Evolutionary conservation across 2,113 vertebrate genomes (phyloP).

Genomic region (Plecturocebus donacophilus): DNA sequence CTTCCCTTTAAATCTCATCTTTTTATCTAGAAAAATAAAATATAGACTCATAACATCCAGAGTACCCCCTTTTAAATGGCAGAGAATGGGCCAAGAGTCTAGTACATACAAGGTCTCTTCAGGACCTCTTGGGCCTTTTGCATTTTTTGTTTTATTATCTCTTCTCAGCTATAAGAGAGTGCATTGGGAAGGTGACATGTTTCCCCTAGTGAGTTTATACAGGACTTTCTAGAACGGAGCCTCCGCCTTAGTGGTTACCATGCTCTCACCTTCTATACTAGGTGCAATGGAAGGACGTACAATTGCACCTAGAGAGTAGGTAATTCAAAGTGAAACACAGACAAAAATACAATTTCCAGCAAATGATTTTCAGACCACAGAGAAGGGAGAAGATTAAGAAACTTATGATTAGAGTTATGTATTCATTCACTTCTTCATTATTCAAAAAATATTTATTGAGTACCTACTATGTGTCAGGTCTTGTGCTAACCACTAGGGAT

Average conservation of each 20-base stretch:
- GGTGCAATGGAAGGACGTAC: background rate
- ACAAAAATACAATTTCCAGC: background rate
- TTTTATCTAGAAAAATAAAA: slow-evolving; percentile 54
- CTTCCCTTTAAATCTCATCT: slow-evolving; percentile 4
- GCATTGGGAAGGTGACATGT: background rate
- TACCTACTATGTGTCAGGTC: background rate
- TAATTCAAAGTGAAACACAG: background rate
- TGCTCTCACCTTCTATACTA: background rate
- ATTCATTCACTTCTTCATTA: background rate
- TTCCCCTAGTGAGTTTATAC: background rate
- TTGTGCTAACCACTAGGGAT: background rate
- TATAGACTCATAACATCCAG: background rate
- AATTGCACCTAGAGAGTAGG: background rate
- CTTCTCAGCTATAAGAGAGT: background rate
- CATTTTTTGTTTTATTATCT: slow-evolving; percentile 33
- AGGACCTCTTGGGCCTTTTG: background rate
- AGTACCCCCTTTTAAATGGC: background rate
- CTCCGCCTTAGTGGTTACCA: background rate
- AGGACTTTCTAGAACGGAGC: background rate
- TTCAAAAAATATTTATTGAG: slow-evolving; percentile 12
- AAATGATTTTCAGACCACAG: background rate
- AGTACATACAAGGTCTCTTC: background rate
- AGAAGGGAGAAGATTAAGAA: background rate
- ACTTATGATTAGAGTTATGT: background rate
- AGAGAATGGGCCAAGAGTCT: background rate